Evolutionary conservation across 2,888 invertebrate genomes (phyloP).

Genomic region (Agriopis leucophaearia): DNA sequence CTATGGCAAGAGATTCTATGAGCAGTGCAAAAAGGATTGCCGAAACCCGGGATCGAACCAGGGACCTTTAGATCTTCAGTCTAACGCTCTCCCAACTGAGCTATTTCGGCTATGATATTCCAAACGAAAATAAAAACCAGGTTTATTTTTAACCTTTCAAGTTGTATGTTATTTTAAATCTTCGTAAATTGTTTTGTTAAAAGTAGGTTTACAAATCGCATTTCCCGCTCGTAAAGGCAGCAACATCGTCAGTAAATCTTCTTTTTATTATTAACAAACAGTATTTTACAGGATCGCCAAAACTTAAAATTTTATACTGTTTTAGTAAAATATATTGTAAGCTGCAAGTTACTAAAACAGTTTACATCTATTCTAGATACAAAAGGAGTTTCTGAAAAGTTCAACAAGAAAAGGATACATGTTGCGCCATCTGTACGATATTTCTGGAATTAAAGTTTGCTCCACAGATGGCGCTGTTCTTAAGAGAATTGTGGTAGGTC

Average conservation of each 20-base stretch:
- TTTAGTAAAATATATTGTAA: background rate
- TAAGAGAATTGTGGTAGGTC: background rate
- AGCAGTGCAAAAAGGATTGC: conserved; percentile 65
- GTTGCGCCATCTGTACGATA: conserved; percentile 52
- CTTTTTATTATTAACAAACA: background rate
- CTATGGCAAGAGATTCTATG: too few relatives aligned
- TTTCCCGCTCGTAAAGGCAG: background rate
- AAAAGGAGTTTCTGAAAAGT: background rate
- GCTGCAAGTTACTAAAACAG: background rate
- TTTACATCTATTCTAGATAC: background rate
- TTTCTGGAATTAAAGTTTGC: background rate
- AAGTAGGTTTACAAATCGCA: too few relatives aligned
- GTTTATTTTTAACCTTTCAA: background rate
- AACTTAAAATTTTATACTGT: too few relatives aligned
- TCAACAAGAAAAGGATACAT: background rate
- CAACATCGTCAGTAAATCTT: background rate
- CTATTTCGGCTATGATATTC: conserved; percentile 83
- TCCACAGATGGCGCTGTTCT: conserved; percentile 51
- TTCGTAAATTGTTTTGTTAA: too few relatives aligned
- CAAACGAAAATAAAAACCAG: conserved; percentile 44
- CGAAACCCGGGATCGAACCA: conserved; percentile 91
- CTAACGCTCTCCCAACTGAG: conserved; percentile 89
- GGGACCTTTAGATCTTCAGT: conserved; percentile 91
- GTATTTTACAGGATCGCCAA: background rate
- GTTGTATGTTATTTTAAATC: background rate